These are phyloP conservation scores for Drosophila longiperda DNA, from an alignment of 2,888 invertebrate species.

Conservation along the genomic window DNA sequence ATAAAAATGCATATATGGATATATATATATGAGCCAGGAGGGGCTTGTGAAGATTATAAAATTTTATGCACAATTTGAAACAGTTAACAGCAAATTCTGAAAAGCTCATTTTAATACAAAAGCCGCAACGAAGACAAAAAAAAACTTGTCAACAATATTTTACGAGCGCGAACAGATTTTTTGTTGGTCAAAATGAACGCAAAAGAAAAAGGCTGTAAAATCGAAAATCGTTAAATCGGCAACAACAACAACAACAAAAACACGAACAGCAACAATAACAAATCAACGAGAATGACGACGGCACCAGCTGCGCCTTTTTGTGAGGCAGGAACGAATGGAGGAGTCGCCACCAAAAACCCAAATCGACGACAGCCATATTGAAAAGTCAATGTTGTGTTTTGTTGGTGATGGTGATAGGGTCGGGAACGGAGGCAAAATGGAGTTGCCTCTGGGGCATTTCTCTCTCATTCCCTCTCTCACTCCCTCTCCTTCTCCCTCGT, in stretches of 20 bases:
- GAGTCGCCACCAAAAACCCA: conserved; percentile 22
- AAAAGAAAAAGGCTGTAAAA: conserved; percentile 55
- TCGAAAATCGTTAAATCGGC: conserved; percentile 58
- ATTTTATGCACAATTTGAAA: conserved; percentile 77
- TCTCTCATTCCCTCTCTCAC: neutral
- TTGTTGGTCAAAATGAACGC: conserved; percentile 36
- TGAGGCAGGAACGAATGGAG: conserved; percentile 27
- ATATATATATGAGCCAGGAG: neutral
- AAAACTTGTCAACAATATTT: conserved; percentile 80
- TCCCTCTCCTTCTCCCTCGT: neutral
- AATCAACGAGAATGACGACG: conserved; percentile 34
- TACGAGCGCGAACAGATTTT: conserved; percentile 64
- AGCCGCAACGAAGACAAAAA: conserved; percentile 49
- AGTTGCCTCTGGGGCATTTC: conserved; percentile 57
- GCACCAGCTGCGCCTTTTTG: conserved; percentile 61
- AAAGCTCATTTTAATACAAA: conserved; percentile 78
- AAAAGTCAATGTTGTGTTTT: conserved; percentile 37
- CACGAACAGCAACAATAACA: conserved; percentile 9
- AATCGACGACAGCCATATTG: conserved; percentile 78
- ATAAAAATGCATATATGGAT: neutral
- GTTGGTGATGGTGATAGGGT: conserved; percentile 28
- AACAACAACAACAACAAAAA: conserved; percentile 21
- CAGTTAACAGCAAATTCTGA: conserved; percentile 79
- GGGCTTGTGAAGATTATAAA: conserved; percentile 69
- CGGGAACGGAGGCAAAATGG: conserved; percentile 63